Evolutionary conservation across 2,113 vertebrate genomes (phyloP), one percentile per base, ranked within the genome.

Genomic region (Geococcyx californianus): DNA sequence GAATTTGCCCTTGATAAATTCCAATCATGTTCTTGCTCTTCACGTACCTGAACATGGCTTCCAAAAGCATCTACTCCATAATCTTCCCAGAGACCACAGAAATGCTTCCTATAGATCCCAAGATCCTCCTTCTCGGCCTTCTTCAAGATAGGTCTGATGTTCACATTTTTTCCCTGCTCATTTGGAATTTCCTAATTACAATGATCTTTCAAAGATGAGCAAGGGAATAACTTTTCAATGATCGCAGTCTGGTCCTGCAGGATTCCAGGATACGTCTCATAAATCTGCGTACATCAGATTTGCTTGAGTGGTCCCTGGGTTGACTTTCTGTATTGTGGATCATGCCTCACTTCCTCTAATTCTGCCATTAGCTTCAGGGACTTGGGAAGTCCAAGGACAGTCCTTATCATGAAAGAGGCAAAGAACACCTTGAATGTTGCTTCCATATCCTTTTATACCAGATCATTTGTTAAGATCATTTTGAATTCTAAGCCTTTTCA

Each of bases 401-500:
- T n/a, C 26, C 20, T 86, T 51, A 64, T 5, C 29, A 83, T 17
- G 75, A 60, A 68, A 84, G 23, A 79, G 9, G 31, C 16, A 84
- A 80, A 64, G 67, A 73, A 66, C 55, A 7, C 55, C 64, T 70
- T 36, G 7, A 84, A 13, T 13, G 44, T 16, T 69, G 28, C n/a
- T 89, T 62, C 24, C 15, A 13, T 1, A 3, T n/a, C 19, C 40
- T 84, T 87, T 89, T 78, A 24, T 47, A 87, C 25, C 9, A 58
- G 24, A 67, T 62, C 12, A 11, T 59, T 63, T 49, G 31, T 47
- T 15, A 55, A 59, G 31, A 67, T 52, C 10, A 73, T 51, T 66
- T 84, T 75, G 60, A 89, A 89, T 80, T 54, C 59, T 74, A 84
- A 94, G 55, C 17, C 45, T 89, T 31, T 78, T 69, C 51, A 81